Evolutionary conservation across 1,140 invertebrate genomes (phyloP).

Genomic region (Megalopta genalis): DNA sequence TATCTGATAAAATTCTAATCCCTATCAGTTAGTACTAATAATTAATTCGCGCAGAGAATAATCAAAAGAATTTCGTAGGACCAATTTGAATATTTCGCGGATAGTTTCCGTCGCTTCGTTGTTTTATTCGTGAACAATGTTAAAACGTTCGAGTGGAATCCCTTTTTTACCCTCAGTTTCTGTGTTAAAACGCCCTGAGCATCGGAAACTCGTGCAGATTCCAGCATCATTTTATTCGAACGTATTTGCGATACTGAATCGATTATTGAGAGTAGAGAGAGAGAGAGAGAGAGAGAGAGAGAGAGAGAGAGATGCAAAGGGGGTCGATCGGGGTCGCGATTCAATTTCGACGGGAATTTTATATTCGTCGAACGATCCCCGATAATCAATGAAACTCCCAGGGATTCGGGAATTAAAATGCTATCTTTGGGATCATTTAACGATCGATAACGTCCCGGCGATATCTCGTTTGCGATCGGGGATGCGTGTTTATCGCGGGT

Average conservation of each 20-base stretch:
- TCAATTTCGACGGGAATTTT: slow-evolving; percentile 30
- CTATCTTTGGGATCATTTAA: slow-evolving; percentile 2
- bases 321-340: neutral
- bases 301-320: too few species aligned
- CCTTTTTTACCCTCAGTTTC: neutral
- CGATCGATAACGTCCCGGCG: neutral
- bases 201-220: slow-evolving; percentile 17
- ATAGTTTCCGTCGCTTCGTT: neutral
- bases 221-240: neutral
- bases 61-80: neutral
- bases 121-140: neutral
- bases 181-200: neutral
- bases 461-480: neutral
- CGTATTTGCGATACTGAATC: slow-evolving; percentile 24
- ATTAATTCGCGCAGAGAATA: too few species aligned
- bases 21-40: too few species aligned
- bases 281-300: too few species aligned
- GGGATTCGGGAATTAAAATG: slow-evolving; percentile 18
- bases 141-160: neutral
- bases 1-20: too few species aligned
- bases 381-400: slow-evolving; percentile 23
- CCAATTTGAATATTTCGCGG: neutral
- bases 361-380: slow-evolving; percentile 14
- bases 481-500: neutral
- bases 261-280: slow-evolving; percentile 10